Conservation (phyloP, 2,797 vertebrate species). For the Iguana delicatissima region DNA sequence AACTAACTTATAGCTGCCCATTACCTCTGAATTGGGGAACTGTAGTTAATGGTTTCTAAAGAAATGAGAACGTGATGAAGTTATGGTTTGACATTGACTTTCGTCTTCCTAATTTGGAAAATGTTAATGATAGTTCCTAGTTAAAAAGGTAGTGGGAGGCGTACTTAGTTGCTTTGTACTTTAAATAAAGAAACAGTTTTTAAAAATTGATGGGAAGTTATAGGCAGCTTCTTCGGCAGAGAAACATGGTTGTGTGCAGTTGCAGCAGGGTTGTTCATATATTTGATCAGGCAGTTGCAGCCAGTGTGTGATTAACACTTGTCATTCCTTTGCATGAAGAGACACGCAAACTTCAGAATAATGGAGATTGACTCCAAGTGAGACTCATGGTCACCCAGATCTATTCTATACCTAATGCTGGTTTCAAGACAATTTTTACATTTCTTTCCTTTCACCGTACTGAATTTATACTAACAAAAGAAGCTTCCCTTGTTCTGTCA, state of each 20-base stretch:
- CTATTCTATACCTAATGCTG: neutral
- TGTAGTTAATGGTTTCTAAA: neutral
- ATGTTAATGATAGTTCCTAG: no score
- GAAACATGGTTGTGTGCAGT: neutral
- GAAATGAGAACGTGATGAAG: no score
- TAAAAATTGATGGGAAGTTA: neutral
- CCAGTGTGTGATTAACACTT: neutral
- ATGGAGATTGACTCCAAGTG: neutral
- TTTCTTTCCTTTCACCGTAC: neutral
- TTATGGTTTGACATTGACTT: no score
- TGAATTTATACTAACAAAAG: neutral
- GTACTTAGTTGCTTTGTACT: no score
- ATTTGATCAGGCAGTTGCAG: neutral
- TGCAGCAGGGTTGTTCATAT: neutral
- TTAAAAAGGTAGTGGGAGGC: no score
- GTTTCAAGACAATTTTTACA: neutral
- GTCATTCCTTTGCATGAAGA: neutral
- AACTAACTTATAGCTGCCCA: neutral
- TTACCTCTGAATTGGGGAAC: neutral
- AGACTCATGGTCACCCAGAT: neutral
- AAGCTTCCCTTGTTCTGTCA: accelerated
- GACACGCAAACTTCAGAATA: neutral
- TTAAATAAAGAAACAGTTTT: neutral
- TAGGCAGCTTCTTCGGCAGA: neutral
- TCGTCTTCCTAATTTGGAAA: no score